Base-by-base conservation (phyloP, 30 jellyfish, hydroid and myxozoan species). In the Hydractinia echinata region DNA sequence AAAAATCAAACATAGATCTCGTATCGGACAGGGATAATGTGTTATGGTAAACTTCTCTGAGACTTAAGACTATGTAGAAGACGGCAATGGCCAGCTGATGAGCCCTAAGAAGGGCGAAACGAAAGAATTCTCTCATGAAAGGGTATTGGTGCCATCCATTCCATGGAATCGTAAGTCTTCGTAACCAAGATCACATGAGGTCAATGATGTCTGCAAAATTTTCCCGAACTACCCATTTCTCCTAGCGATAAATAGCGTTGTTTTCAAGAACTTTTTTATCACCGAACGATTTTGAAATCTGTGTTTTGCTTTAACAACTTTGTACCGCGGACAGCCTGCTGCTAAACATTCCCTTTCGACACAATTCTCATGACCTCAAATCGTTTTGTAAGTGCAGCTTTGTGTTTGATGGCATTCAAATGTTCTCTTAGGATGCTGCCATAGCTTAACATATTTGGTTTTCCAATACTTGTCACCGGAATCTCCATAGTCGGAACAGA, bases 61-160 rank as follows among this genome's bases (percentile, higher is more conserved):
- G n/a, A n/a, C n/a, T n/a, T n/a, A n/a, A n/a, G n/a, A n/a, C n/a
- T n/a, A n/a, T n/a, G n/a, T n/a, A n/a, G n/a, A n/a, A n/a, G n/a
- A n/a, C n/a, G n/a, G n/a, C n/a, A n/a, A n/a, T n/a, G n/a, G n/a
- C n/a, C n/a, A n/a, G n/a, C n/a, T n/a, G n/a, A n/a, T n/a, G n/a
- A n/a, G n/a, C n/a, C n/a, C n/a, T n/a, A n/a, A n/a, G n/a, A n/a
- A n/a, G n/a, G n/a, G n/a, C n/a, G n/a, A n/a, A n/a, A n/a, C n/a
- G n/a, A n/a, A n/a, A 9, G 77, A 7, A 76, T 77, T 16, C 53
- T 51, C 77, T 20, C 76, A 21, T 7, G 39, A 20, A 52, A 18
- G 73, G 84, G 84, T 18, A 18, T 76, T 53, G 76, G 58, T 76
- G 84, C 77, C 84, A 76, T 54, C 84, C 84, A 76, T 76, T 18